phyloP scores from a whole-genome alignment of 2,888 invertebrate genomes.

The Megalurothrips usitatus region DNA sequence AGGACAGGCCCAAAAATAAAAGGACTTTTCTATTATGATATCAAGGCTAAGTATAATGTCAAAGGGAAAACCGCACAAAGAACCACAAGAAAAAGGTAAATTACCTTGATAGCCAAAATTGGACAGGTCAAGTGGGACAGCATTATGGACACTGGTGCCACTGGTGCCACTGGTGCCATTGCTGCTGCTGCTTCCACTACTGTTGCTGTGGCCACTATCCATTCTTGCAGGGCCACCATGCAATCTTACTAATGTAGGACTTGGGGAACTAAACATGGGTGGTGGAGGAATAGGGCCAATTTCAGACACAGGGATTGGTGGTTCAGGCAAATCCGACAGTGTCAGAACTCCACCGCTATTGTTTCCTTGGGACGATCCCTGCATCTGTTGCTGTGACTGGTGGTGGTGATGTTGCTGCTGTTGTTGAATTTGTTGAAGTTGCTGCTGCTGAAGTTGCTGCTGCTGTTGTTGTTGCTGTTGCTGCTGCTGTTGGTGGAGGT shows the following conservation, averaged over 20 bases:
- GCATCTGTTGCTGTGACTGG: slow-evolving; percentile 43
- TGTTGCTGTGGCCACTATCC: slow-evolving; percentile 28
- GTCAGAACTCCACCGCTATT: slow-evolving; percentile 51
- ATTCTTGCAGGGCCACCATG: slow-evolving; percentile 41
- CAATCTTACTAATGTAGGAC: slow-evolving; percentile 61
- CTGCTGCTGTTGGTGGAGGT: slow-evolving; percentile 35
- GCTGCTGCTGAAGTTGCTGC: slow-evolving; percentile 35
- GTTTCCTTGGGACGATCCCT: slow-evolving; percentile 43
- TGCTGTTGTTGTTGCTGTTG: slow-evolving; percentile 35
- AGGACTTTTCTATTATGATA: not conserved
- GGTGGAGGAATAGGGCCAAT: slow-evolving; percentile 92
- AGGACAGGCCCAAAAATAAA: not conserved
- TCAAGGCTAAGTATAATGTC: not conserved
- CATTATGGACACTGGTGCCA: slow-evolving; percentile 39
- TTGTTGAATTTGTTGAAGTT: slow-evolving; percentile 36
- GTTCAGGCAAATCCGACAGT: slow-evolving; percentile 84
- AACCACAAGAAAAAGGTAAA: slow-evolving; percentile 33
- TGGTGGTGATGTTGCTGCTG: slow-evolving; percentile 38
- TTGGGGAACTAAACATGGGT: slow-evolving; percentile 89
- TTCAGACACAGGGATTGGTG: slow-evolving; percentile 85
- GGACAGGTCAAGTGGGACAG: slow-evolving; percentile 45
- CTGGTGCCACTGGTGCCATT: not conserved
- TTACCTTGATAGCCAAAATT: slow-evolving; percentile 66
- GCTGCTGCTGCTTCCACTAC: slow-evolving; percentile 32
- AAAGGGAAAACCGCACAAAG: slow-evolving; percentile 25